These are phyloP conservation scores for Malacoraja senta DNA, from an alignment of 2,797 vertebrate species.

Conservation along the genomic window DNA sequence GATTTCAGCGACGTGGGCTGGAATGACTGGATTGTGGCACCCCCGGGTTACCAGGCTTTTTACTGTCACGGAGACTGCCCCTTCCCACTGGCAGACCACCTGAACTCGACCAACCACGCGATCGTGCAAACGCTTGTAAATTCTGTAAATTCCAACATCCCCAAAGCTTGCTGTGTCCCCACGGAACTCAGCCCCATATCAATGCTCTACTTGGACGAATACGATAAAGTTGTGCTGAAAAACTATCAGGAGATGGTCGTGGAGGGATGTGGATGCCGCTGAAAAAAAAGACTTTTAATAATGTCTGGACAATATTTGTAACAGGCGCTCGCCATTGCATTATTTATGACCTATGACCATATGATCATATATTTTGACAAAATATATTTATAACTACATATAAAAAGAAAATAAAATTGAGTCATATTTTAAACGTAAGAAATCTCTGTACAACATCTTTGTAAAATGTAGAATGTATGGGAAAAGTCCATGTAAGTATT, in stretches of 20 bases:
- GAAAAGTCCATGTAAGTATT: conserved; percentile 51
- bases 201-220: conserved; percentile 97
- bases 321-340: conserved; percentile 70
- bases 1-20: conserved; percentile 98
- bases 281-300: conserved; percentile 45
- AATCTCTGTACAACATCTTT: conserved; percentile 61
- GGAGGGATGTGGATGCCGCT: conserved; percentile 96
- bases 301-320: conserved; percentile 51
- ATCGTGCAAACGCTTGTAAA: conserved; percentile 99
- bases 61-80: conserved; percentile 98
- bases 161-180: conserved; percentile 96
- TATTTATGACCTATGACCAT: conserved; percentile 99
- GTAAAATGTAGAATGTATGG: conserved; percentile 71
- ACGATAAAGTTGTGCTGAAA: conserved; percentile 97
- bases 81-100: conserved; percentile 95
- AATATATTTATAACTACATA: conserved; percentile 99
- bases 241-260: conserved; percentile 99
- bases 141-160: conserved; percentile 95
- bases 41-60: conserved; percentile 95
- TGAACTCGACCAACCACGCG: conserved; percentile 98
- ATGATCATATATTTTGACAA: conserved; percentile 99
- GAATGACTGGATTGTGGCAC: conserved; percentile 99
- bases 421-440: conserved; percentile 95
- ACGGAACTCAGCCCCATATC: conserved; percentile 98
- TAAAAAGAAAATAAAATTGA: conserved; percentile 91